Evolutionary conservation across 2,797 vertebrate genomes (phyloP).

Genomic region (Gymnopithys bicolor): DNA sequence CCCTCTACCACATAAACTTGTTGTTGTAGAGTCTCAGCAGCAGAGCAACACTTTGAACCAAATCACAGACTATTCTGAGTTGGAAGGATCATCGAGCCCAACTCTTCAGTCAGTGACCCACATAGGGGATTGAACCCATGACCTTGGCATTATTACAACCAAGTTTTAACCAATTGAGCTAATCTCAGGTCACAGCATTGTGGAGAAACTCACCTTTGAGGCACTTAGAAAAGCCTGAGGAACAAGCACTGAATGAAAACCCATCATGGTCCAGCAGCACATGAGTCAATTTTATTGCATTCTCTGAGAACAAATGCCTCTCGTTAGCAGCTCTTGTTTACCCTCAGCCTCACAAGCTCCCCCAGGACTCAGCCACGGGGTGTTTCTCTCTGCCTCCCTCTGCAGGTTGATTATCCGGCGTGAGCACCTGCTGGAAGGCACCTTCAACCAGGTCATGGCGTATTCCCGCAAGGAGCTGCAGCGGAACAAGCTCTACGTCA

Average conservation of each 20-base stretch:
- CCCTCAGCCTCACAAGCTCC: background rate
- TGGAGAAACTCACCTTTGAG: background rate
- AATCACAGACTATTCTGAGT: background rate
- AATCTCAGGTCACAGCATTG: background rate
- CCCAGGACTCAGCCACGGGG: background rate
- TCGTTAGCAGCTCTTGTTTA: background rate
- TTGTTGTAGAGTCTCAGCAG: background rate
- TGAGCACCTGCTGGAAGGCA: conserved; percentile 94
- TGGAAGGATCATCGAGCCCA: too few species aligned
- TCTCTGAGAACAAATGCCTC: background rate
- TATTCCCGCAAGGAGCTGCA: conserved; percentile 98
- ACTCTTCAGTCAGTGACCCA: too few species aligned
- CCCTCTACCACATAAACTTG: background rate
- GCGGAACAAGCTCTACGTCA: conserved; percentile 95
- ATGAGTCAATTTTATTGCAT: background rate
- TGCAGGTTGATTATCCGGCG: conserved; percentile 90
- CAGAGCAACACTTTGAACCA: background rate
- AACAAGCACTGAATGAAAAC: background rate
- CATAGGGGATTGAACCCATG: too few species aligned
- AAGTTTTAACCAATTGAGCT: too few species aligned
- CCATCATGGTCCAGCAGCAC: rapidly evolving
- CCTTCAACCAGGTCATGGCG: conserved; percentile 98
- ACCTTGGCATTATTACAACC: too few species aligned
- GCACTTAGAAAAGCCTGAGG: background rate
- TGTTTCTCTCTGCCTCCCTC: conserved; percentile 1